These are phyloP conservation scores for Drosophila triauraria DNA, from an alignment of 1,140 invertebrate genomes.

Conservation along the genomic window DNA sequence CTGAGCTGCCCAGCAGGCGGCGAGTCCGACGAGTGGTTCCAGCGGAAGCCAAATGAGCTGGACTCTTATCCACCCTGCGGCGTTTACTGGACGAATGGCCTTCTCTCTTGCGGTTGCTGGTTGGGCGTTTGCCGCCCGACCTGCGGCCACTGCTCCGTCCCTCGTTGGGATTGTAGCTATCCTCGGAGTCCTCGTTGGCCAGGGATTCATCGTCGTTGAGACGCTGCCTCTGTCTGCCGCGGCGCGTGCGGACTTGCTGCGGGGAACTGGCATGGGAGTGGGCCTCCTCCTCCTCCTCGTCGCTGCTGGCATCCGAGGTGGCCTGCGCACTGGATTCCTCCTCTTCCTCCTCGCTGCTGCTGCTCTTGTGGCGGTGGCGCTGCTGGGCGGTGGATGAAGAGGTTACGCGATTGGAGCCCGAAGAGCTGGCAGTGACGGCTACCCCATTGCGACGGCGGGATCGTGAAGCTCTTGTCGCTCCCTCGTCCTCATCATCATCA, in stretches of 20 bases:
- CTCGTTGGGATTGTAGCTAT: constrained; percentile 85
- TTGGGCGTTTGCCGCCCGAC: constrained; percentile 14
- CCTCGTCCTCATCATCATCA: constrained; percentile 48
- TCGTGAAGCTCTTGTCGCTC: constrained; percentile 27
- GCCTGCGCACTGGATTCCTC: constrained; percentile 51
- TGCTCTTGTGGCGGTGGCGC: constrained; percentile 48
- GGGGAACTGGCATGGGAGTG: constrained; percentile 58
- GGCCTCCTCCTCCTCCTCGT: constrained; percentile 64
- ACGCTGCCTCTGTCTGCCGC: constrained; percentile 43
- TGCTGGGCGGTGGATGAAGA: constrained; percentile 73
- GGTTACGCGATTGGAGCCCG: constrained; percentile 78
- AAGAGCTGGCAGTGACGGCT: constrained; percentile 47
- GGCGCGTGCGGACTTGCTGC: constrained; percentile 50
- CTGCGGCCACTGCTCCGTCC: constrained; percentile 39
- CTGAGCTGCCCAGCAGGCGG: constrained; percentile 60
- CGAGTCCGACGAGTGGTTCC: constrained; percentile 51
- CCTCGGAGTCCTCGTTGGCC: constrained; percentile 78
- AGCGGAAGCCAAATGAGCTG: background rate
- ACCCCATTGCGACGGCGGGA: constrained; percentile 65
- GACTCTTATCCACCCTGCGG: constrained; percentile 29
- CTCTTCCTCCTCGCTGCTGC: constrained; percentile 63
- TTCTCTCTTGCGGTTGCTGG: constrained; percentile 28
- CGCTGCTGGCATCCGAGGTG: constrained; percentile 66
- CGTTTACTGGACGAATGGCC: constrained; percentile 40
- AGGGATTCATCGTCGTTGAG: constrained; percentile 56